A percentile compares a stretch with the other conserved stretches of the same genome.
phyloP scores from a whole-genome alignment of 1,140 invertebrate species.

The Lerema accius region DNA sequence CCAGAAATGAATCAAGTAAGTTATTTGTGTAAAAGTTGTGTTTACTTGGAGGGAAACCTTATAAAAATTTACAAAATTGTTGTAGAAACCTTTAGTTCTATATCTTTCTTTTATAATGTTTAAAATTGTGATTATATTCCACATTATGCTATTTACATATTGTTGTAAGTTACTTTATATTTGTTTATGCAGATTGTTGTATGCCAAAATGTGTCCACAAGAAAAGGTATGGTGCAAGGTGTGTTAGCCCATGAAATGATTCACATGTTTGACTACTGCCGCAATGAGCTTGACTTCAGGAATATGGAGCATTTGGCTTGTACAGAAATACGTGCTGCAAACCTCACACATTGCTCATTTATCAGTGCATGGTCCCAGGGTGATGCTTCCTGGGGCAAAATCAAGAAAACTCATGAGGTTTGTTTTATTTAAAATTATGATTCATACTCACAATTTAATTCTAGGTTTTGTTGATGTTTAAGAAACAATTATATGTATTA shows the following conservation, averaged over 20 bases:
- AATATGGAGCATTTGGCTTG: slow-evolving; percentile 97
- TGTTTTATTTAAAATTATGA: neutral
- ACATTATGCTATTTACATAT: too few species aligned
- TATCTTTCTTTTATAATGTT: too few species aligned
- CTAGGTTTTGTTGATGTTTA: too few species aligned
- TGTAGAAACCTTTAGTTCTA: too few species aligned
- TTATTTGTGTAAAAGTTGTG: too few species aligned
- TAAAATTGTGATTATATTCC: too few species aligned
- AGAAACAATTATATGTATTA: too few species aligned
- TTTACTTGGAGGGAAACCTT: too few species aligned
- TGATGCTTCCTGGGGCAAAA: slow-evolving; percentile 88
- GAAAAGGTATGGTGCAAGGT: slow-evolving; percentile 87
- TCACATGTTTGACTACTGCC: slow-evolving; percentile 98
- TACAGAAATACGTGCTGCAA: slow-evolving; percentile 96
- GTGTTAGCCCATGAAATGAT: slow-evolving; percentile 96
- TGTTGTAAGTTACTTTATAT: slow-evolving; percentile 3
- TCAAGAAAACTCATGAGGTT: slow-evolving; percentile 84
- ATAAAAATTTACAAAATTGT: too few species aligned
- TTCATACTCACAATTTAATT: too few species aligned
- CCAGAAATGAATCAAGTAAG: slow-evolving; percentile 91
- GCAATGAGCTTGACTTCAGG: slow-evolving; percentile 93
- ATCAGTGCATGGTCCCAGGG: slow-evolving; percentile 90
- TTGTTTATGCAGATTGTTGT: slow-evolving; percentile 89
- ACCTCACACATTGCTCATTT: slow-evolving; percentile 96
- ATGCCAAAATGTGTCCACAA: slow-evolving; percentile 92